Percentiles rank a stretch among this genome's conserved stretches.
Conservation (phyloP, 2,113 vertebrate species). For the Rhinogobius similis region DNA sequence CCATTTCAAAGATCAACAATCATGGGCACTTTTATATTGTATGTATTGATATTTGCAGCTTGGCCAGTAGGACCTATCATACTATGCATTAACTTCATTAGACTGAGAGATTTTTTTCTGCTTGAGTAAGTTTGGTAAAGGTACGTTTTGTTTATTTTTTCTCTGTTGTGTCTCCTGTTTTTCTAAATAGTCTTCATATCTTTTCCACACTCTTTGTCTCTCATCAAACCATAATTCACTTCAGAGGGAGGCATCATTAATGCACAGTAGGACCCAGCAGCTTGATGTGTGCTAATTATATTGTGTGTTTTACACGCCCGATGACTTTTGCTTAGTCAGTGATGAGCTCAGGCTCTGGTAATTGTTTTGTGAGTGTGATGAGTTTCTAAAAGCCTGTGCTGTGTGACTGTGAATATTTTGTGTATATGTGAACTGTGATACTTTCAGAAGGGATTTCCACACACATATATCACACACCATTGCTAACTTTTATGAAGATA, state of each 20-base stretch:
- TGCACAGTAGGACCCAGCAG: conserved; percentile 74
- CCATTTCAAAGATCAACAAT: conserved; percentile 14
- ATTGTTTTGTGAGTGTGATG: conserved; percentile 75
- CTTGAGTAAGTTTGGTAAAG: neutral
- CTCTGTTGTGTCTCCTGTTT: conserved; percentile 14
- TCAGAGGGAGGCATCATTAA: conserved; percentile 75
- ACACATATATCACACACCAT: conserved; percentile 19
- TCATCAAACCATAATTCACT: conserved; percentile 75
- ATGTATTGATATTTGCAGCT: conserved; percentile 27
- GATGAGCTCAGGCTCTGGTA: conserved; percentile 68
- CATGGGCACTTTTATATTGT: conserved; percentile 12
- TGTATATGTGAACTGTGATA: conserved; percentile 10
- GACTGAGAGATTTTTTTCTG: neutral
- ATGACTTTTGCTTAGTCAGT: conserved; percentile 77
- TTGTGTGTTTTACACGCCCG: conserved; percentile 78
- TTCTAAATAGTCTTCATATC: conserved; percentile 44
- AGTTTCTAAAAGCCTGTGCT: conserved; percentile 71
- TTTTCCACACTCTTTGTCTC: conserved; percentile 61
- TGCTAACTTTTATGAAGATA: conserved; percentile 35
- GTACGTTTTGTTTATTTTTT: neutral
- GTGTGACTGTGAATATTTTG: conserved; percentile 13
- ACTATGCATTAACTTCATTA: conserved; percentile 18
- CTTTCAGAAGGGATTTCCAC: conserved; percentile 15
- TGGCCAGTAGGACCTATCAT: too few species aligned
- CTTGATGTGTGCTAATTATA: conserved; percentile 77